Evolutionary conservation across 2,888 invertebrate species (phyloP).

Genomic region (Galeruca laticollis): DNA sequence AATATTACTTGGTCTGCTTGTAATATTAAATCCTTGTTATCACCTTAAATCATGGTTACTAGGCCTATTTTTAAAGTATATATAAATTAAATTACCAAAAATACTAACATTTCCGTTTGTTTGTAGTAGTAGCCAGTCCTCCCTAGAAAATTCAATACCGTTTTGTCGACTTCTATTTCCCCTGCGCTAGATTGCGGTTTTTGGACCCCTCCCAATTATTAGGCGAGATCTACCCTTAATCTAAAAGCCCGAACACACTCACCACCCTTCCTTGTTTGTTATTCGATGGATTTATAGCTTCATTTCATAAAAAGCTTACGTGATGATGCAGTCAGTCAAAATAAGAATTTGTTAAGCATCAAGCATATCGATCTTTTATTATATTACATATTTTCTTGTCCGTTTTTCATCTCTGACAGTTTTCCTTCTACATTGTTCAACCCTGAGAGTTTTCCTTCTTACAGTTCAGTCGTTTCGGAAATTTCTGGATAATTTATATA

Average conservation of each 20-base stretch:
- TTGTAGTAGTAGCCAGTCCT: conserved; percentile 9
- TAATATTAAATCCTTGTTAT: no score
- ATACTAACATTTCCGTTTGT: neutral
- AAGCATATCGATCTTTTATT: conserved; percentile 1
- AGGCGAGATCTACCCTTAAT: conserved; percentile 44
- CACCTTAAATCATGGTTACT: no score
- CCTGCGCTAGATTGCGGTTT: conserved; percentile 43
- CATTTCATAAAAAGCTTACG: conserved; percentile 25
- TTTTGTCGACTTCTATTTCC: conserved; percentile 33
- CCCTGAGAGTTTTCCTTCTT: no score
- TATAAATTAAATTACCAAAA: no score
- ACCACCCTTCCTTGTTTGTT: conserved; percentile 23
- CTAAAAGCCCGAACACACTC: conserved; percentile 25
- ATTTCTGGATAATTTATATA: no score
- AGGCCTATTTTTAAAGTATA: no score
- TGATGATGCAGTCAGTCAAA: conserved; percentile 18
- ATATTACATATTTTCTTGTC: no score
- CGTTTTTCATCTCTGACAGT: no score
- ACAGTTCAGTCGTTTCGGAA: no score
- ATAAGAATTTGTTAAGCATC: conserved; percentile 6
- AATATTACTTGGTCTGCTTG: no score
- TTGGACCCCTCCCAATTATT: conserved; percentile 47
- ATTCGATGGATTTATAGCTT: conserved; percentile 28
- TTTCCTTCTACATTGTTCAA: no score
- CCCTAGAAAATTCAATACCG: conserved; percentile 19